Conservation (phyloP, 2,113 vertebrate species). For the Syngnathus typhle region DNA sequence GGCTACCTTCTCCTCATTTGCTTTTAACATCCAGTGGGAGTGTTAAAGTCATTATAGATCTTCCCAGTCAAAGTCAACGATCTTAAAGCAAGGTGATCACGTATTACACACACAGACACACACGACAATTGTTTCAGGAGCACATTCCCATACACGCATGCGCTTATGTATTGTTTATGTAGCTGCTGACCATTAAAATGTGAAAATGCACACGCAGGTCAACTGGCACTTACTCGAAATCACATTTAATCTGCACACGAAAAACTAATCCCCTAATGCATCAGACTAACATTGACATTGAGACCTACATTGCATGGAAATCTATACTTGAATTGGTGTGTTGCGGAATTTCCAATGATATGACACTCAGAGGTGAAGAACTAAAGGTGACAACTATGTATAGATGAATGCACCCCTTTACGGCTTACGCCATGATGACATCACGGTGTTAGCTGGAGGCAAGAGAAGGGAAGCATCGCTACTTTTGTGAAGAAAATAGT, state of each 20-base stretch:
- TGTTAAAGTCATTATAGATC: slow-evolving; percentile 50
- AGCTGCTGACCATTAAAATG: slow-evolving; percentile 7
- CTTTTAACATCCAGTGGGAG: slow-evolving; percentile 52
- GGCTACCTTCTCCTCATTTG: slow-evolving; percentile 49
- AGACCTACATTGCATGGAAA: slow-evolving; percentile 9
- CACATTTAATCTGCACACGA: slow-evolving; percentile 5
- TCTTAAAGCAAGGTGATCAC: slow-evolving; percentile 57
- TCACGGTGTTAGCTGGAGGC: no score
- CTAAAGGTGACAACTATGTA: no score
- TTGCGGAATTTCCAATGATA: neutral
- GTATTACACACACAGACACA: slow-evolving; percentile 41
- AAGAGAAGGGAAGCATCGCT: no score
- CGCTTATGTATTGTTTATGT: neutral
- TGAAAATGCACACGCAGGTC: neutral
- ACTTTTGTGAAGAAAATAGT: no score
- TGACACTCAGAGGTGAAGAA: neutral
- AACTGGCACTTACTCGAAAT: slow-evolving; percentile 18
- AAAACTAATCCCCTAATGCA: neutral
- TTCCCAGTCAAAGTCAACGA: slow-evolving; percentile 47
- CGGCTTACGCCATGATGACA: no score
- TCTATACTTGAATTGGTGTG: neutral
- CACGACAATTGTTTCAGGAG: slow-evolving; percentile 35
- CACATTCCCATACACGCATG: neutral
- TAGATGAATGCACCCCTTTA: no score
- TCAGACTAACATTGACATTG: slow-evolving; percentile 8